Evolutionary conservation across 2,888 invertebrate species (phyloP), one percentile per base, ranked within the genome.

Genomic region (Kuschelorhynchus macadamiae): DNA sequence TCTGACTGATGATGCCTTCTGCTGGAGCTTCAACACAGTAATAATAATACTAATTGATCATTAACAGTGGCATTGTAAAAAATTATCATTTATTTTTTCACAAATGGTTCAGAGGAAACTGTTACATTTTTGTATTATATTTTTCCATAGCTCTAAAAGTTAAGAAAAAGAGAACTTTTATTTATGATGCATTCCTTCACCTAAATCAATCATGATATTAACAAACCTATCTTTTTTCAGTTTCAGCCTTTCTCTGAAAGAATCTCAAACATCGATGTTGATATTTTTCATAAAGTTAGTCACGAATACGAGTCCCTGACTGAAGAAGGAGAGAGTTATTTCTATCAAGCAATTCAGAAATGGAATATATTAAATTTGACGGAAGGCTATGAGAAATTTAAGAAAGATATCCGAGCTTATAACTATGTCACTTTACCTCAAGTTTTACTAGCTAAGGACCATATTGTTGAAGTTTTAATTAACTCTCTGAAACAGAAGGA

Each of bases 311-410:
- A 92, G 75, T 79, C 84, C 60, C 87, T 89, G 72, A 86, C 90
- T 5, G 91, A 90, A 73, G 91, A 91, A 56, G 85, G 87, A 53
- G 90, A 91, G 78, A 94, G 95, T 0, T 91, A 91, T 80, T 96
- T 98, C 81, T 87, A 90, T 76, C 89, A 94, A 81, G 89, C 94
- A 0, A 82, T 97, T 17, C 89, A 91, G 71, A 97, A 97, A 86
- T 98, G 97, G 96, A 89, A 90, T 78, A 92, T 91, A 1, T 87
- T 97, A 17, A 97, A 97, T 84, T 87, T 95, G 70, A 93, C 95
- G 0, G 90, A 94, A 75, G 91, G 92, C 78, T 97, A 92, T 82
- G 88, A 89, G 47, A 86, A 88, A 56, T 94, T 97, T 76, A 88
- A 90, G 70, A 90, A 89, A 72, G 91, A 93, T 79, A 89, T 95